Evolutionary conservation across 92 coral and sea anemone genomes (phyloP).

Genomic region (Ricordea florida): DNA sequence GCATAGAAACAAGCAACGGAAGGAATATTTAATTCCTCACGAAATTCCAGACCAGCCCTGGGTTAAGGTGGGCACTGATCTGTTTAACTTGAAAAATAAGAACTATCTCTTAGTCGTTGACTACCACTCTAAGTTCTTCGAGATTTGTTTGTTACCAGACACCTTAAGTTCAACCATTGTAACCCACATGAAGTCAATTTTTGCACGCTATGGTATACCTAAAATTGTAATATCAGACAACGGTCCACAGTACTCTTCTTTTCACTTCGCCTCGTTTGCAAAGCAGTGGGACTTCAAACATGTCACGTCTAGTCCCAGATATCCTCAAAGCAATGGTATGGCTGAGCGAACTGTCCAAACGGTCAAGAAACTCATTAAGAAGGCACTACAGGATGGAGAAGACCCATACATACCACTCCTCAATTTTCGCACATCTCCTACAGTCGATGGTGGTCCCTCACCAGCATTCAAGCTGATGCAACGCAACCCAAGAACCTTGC

Average conservation of each 20-base stretch:
- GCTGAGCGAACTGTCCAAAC: slow-evolving; percentile 30
- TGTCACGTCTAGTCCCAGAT: slow-evolving; percentile 11
- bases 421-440: slow-evolving; percentile 19
- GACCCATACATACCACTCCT: slow-evolving; percentile 24
- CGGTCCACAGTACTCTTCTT: slow-evolving; percentile 4
- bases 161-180: slow-evolving; percentile 16
- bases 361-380: not conserved
- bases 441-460: slow-evolving; percentile 24
- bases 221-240: not conserved
- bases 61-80: too few relatives aligned
- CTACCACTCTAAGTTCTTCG: too few relatives aligned
- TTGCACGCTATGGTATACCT: too few relatives aligned
- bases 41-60: not conserved
- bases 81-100: not conserved
- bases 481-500: slow-evolving; percentile 10
- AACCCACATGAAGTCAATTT: not conserved
- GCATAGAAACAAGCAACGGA: too few relatives aligned
- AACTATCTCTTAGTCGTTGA: too few relatives aligned
- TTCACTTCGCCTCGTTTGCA: slow-evolving; percentile 3
- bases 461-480: slow-evolving; percentile 14
- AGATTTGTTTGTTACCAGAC: too few relatives aligned
- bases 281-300: slow-evolving; percentile 22
- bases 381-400: slow-evolving; percentile 16
- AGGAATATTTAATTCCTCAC: too few relatives aligned
- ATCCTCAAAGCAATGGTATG: slow-evolving; percentile 6